Evolutionary conservation across 2,113 vertebrate genomes (phyloP).

Genomic region (Corythornis madagascariensis): DNA sequence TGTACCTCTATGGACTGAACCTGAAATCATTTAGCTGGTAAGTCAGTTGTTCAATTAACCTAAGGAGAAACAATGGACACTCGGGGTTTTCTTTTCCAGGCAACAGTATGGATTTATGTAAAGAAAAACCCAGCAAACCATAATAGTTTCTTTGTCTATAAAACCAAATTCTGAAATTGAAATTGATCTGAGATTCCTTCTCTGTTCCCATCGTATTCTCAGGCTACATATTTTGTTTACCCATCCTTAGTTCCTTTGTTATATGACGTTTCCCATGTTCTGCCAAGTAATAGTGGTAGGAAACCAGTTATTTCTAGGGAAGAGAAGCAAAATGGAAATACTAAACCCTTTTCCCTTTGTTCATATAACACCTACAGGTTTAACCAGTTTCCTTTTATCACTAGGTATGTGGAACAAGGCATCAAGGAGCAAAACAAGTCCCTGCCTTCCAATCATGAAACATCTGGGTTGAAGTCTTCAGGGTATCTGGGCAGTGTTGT

Average conservation of each 20-base stretch:
- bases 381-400: background rate
- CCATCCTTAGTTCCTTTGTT: background rate
- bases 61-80: background rate
- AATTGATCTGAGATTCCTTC: background rate
- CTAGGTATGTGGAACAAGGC: rapidly evolving
- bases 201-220: background rate
- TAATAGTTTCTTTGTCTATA: background rate
- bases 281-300: background rate
- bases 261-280: background rate
- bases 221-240: background rate
- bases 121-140: background rate
- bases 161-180: background rate
- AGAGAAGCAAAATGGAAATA: background rate
- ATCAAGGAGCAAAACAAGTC: background rate
- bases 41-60: background rate
- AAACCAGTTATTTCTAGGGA: background rate
- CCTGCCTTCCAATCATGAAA: background rate
- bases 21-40: background rate
- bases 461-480: background rate
- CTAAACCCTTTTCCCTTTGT: background rate
- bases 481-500: background rate
- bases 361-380: rapidly evolving
- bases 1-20: background rate
- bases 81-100: background rate
- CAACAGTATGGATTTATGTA: background rate